These are phyloP conservation scores for Siphamia tubifer DNA, from an alignment of 2,113 vertebrate species.

Conservation along the genomic window DNA sequence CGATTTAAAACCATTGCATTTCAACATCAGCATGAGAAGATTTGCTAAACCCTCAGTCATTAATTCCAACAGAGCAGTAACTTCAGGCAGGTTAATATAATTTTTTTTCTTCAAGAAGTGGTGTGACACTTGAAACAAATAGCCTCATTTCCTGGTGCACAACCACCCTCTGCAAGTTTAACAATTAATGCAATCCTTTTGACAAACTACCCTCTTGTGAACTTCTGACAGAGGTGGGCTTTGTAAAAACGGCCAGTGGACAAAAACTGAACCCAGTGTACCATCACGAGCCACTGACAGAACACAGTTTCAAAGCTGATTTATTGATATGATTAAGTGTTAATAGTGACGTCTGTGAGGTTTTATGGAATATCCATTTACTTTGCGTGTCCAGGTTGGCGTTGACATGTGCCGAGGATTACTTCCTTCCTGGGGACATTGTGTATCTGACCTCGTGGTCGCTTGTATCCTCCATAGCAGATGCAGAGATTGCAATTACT, in stretches of 20 bases:
- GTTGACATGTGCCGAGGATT: not conserved
- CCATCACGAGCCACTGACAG: not conserved
- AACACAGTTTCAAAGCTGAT: not conserved
- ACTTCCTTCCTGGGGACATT: conserved; percentile 8
- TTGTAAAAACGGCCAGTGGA: not conserved
- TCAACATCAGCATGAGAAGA: not conserved
- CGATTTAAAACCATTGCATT: too few species aligned
- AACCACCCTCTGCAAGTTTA: conserved; percentile 49
- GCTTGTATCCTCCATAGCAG: conserved; percentile 46
- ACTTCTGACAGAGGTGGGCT: conserved; percentile 12
- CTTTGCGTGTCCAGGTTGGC: not conserved
- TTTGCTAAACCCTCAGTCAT: not conserved
- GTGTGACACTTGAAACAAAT: conserved; percentile 54
- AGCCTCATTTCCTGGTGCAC: conserved; percentile 38
- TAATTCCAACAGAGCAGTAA: not conserved
- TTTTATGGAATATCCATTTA: too few species aligned
- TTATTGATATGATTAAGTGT: not conserved
- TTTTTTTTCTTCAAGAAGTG: not conserved
- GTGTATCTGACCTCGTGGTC: conserved; percentile 25
- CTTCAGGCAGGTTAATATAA: not conserved
- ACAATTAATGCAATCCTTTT: conserved; percentile 50
- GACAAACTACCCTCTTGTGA: conserved; percentile 47
- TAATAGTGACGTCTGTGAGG: too few species aligned
- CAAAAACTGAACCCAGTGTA: not conserved
- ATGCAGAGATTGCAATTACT: conserved; percentile 56